phyloP scores from a whole-genome alignment of 1,140 invertebrate species.

The Leptopilina clavipes region DNA sequence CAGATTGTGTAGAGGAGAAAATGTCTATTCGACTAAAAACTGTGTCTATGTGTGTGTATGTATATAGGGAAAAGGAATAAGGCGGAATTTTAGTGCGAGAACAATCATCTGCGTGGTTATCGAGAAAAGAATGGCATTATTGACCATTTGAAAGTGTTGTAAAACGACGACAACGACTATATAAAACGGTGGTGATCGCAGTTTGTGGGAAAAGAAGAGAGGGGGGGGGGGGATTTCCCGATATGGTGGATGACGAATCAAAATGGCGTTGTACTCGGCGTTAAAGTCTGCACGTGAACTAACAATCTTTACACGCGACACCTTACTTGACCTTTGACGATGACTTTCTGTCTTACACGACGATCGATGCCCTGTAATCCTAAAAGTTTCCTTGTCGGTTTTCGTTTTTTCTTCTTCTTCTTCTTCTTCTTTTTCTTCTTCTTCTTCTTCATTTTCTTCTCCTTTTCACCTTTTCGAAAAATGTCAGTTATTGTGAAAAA shows the following conservation, averaged over 20 bases:
- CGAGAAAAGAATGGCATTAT: not conserved
- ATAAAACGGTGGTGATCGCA: no score
- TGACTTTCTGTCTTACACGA: not conserved
- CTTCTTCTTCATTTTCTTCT: no score
- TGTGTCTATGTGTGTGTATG: no score
- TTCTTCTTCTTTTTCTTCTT: not conserved
- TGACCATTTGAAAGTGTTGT: constrained; percentile 5
- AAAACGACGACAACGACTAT: not conserved
- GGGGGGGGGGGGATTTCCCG: not conserved
- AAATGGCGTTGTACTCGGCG: not conserved
- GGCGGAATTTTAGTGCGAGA: not conserved
- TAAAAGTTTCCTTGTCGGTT: not conserved
- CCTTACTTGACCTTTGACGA: constrained; percentile 8
- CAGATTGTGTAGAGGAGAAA: no score
- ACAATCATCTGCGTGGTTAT: not conserved
- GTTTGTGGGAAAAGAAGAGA: no score
- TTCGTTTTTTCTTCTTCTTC: not conserved
- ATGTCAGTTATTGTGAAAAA: not conserved
- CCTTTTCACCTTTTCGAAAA: no score
- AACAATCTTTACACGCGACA: constrained; percentile 10
- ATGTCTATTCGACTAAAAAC: no score
- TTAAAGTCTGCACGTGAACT: not conserved
- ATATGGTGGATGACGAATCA: not conserved
- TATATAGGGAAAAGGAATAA: not conserved
- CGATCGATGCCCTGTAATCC: not conserved